Conservation (phyloP, 2,113 vertebrate species). For the Notarius lentiginosus region DNA sequence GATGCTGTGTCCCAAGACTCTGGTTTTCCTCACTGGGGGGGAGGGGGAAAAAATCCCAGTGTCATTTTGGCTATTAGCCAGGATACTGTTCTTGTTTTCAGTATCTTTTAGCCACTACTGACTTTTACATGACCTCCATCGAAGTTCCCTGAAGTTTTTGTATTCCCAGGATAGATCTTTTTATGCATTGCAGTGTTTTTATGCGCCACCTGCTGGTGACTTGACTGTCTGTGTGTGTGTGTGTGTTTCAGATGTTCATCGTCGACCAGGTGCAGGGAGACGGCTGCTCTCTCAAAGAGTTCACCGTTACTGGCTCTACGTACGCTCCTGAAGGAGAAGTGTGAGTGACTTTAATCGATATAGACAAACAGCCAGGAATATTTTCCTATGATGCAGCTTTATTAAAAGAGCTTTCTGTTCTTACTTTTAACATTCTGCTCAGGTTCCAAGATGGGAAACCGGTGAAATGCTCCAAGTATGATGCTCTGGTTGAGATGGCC, state of each 20-base stretch:
- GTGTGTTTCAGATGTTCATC: slow-evolving; percentile 85
- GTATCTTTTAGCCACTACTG: neutral
- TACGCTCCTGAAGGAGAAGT: slow-evolving; percentile 94
- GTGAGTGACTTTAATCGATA: slow-evolving; percentile 75
- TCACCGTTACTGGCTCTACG: slow-evolving; percentile 91
- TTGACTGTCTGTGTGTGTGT: neutral
- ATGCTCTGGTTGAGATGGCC: slow-evolving; percentile 91
- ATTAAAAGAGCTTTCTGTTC: neutral
- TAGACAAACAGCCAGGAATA: neutral
- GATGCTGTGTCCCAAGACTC: neutral
- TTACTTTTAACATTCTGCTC: slow-evolving; percentile 16
- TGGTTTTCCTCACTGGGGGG: slow-evolving; percentile 16
- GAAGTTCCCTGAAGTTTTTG: slow-evolving; percentile 1
- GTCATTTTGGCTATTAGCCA: neutral
- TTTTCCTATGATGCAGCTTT: neutral
- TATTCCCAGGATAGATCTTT: neutral
- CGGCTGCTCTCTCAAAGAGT: slow-evolving; percentile 88
- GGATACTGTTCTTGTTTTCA: neutral
- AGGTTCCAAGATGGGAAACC: slow-evolving; percentile 87
- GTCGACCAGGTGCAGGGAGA: slow-evolving; percentile 84
- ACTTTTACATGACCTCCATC: slow-evolving; percentile 4
- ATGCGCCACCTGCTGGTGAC: slow-evolving; percentile 19
- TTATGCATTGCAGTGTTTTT: neutral
- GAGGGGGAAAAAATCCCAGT: neutral
- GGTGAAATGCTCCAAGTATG: slow-evolving; percentile 87